Evolutionary conservation across 2,113 vertebrate species (phyloP), one percentile per base, ranked within the genome.

Genomic region (Silurus asotus): DNA sequence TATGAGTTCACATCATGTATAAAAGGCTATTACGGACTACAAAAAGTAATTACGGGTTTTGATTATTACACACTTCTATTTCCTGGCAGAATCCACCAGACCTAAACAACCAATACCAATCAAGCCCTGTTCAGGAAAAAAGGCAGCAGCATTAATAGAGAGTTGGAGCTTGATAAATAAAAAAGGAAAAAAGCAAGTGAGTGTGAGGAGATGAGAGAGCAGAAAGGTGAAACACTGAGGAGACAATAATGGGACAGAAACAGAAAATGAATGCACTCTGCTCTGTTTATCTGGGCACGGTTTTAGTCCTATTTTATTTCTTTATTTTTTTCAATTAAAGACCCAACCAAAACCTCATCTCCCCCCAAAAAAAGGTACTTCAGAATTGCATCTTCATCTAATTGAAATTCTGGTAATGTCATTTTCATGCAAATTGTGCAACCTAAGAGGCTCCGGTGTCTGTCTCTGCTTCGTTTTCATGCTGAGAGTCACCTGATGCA

Each of bases 361-460:
- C 76, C 15, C 20, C 37, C n/a, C n/a, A n/a, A 88, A 91, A 88
- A 89, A 86, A 79, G 79, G 87, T 87, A 89, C 91, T 91, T 89
- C 80, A 87, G 72, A 78, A 74, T 87, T 53, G 88, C 76, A 76
- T 64, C 85, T 78, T 84, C 89, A 92, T 91, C 91, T 89, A 91
- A 93, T 90, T 90, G 87, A 56, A 89, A 84, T 90, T 91, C 92
- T 82, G 89, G 85, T 91, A 88, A 91, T 91, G 89, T 88, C 85
- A 91, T 93, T 93, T 93, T 93, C 89, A 93, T 93, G 92, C 92
- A 92, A 92, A 93, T 94, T 86, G 53, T 90, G 84, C 88, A 88
- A 92, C 59, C 82, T 87, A 92, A 80, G 87, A 76, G 84, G 51
- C 88, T 59, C 56, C 82, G 64, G 45, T 81, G 85, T 84, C 8